Evolutionary conservation across 1,140 invertebrate genomes (phyloP).

Genomic region (Scylla paramamosain): DNA sequence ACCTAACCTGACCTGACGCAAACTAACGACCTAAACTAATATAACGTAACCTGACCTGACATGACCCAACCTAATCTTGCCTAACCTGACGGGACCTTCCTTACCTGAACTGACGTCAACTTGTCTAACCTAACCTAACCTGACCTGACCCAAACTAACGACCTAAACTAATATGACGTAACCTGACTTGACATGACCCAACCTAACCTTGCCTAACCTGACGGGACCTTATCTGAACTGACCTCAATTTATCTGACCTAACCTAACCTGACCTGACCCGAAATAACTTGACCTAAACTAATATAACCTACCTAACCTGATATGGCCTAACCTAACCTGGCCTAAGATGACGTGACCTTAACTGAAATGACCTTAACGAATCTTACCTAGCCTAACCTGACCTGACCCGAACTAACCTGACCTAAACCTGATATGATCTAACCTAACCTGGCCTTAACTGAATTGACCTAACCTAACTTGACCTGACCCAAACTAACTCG

Average conservation of each 20-base stretch:
- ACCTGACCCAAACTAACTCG: neutral
- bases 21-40: too few relatives aligned
- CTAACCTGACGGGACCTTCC: neutral
- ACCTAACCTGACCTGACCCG: neutral
- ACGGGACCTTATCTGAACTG: neutral
- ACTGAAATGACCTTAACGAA: neutral
- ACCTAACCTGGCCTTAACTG: neutral
- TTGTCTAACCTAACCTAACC: neutral
- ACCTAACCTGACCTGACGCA: constrained; percentile 12
- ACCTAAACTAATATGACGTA: too few relatives aligned
- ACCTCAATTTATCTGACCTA: too few relatives aligned
- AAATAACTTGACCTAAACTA: neutral
- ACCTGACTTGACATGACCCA: neutral
- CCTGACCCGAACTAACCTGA: neutral
- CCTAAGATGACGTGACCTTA: neutral
- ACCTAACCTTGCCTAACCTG: neutral
- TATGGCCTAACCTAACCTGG: neutral
- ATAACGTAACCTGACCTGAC: too few relatives aligned
- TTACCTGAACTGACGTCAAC: neutral
- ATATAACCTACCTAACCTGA: neutral
- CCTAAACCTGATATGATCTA: neutral
- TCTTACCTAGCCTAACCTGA: neutral
- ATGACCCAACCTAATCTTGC: too few relatives aligned
- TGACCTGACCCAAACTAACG: too few relatives aligned
- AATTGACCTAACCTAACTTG: neutral